These are phyloP conservation scores for Poeciliopsis prolifica DNA, from an alignment of 2,113 vertebrate species.

Conservation along the genomic window DNA sequence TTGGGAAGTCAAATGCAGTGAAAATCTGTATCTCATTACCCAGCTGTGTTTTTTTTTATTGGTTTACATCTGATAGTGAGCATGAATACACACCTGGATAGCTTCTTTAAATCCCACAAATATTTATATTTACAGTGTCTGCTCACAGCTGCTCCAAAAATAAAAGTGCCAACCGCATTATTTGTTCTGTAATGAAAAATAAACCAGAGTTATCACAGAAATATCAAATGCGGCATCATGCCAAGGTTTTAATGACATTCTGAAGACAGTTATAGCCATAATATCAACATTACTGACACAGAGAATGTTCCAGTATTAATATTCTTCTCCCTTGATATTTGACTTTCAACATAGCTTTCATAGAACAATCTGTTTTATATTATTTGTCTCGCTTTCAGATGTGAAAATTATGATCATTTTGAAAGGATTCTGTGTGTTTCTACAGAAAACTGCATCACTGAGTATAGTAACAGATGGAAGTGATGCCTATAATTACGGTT, in stretches of 20 bases:
- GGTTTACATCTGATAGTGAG: background rate
- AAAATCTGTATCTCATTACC: too few species aligned
- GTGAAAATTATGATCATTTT: conserved; percentile 12
- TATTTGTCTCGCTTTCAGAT: conserved; percentile 28
- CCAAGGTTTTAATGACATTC: conserved; percentile 39
- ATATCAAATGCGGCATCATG: conserved; percentile 9
- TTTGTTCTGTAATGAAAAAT: conserved; percentile 8
- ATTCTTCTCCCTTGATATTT: conserved; percentile 26
- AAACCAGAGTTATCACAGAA: conserved; percentile 12
- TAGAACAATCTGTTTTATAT: conserved; percentile 10
- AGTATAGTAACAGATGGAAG: background rate
- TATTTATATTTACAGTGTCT: background rate
- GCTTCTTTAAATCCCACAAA: background rate
- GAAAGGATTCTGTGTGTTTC: background rate
- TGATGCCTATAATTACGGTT: background rate
- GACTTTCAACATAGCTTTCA: conserved; percentile 25
- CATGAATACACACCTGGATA: background rate
- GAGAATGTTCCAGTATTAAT: conserved; percentile 30
- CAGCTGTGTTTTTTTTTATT: too few species aligned
- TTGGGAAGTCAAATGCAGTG: too few species aligned
- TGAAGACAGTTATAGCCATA: conserved; percentile 20
- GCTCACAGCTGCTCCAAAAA: background rate
- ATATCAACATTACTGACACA: conserved; percentile 20
- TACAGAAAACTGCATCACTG: background rate
- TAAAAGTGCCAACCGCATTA: background rate